Percentiles rank a stretch among this genome's conserved stretches.
These are phyloP conservation scores for Barypeithes pellucidus DNA, from an alignment of 2,888 invertebrate genomes.

Conservation along the genomic window DNA sequence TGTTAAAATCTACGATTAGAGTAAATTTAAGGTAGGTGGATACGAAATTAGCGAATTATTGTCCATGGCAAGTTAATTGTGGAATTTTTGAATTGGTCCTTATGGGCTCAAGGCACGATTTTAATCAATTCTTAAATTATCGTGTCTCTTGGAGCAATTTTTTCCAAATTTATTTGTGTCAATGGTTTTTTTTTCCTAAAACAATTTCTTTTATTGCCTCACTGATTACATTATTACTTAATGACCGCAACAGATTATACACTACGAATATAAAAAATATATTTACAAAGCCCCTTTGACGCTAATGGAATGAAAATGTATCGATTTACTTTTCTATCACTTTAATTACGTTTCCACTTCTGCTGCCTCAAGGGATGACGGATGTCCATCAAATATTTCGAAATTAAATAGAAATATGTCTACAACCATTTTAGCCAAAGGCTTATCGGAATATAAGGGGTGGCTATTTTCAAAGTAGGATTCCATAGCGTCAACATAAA, in stretches of 20 bases:
- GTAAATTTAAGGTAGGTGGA: too few species aligned
- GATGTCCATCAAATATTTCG: slow-evolving; percentile 6
- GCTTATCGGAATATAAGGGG: too few species aligned
- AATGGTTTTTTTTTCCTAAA: too few species aligned
- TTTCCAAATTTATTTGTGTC: background rate
- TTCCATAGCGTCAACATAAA: too few species aligned
- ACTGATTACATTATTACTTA: background rate
- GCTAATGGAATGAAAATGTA: slow-evolving; percentile 17
- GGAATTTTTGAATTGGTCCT: too few species aligned
- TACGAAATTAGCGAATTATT: too few species aligned
- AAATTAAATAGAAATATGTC: background rate
- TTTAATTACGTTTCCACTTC: slow-evolving; percentile 25
- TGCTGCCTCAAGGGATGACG: background rate
- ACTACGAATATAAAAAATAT: slow-evolving; percentile 8
- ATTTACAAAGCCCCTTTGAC: slow-evolving; percentile 1
- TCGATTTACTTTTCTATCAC: slow-evolving; percentile 19
- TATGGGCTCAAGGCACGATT: too few species aligned
- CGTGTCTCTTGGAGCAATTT: too few species aligned
- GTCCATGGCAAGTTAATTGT: too few species aligned
- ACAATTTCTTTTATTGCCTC: background rate
- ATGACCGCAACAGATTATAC: background rate
- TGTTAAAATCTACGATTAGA: too few species aligned
- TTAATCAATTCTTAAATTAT: too few species aligned
- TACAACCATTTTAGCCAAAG: background rate
- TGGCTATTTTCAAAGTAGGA: too few species aligned